Conservation (phyloP, 2,797 vertebrate genomes). For the Oreochromis mossambicus region DNA sequence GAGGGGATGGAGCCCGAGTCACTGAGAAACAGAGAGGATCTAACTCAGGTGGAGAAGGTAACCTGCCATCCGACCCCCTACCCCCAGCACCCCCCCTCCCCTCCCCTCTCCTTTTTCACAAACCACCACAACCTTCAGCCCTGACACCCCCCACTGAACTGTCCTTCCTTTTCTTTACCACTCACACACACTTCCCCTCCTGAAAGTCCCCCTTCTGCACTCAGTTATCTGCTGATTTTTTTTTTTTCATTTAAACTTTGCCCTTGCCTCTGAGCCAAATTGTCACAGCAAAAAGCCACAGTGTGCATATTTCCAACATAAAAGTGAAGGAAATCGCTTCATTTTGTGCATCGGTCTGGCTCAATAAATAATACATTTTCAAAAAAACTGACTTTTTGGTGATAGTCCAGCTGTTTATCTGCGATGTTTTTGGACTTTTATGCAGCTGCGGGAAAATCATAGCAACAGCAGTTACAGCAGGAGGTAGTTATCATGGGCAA, state of each 20-base stretch:
- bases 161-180: slow-evolving; percentile 29
- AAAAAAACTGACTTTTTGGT: not conserved
- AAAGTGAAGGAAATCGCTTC: not conserved
- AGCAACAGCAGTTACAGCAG: not conserved
- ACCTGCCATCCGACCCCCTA: slow-evolving; percentile 61
- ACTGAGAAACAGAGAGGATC: slow-evolving; percentile 96
- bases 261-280: not conserved
- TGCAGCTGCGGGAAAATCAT: not conserved
- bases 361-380: not conserved
- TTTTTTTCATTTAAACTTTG: not conserved
- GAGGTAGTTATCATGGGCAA: not conserved
- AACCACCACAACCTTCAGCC: slow-evolving; percentile 43
- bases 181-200: slow-evolving; percentile 16
- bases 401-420: not conserved
- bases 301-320: not conserved
- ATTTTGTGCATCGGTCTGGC: not conserved
- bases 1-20: slow-evolving; percentile 90
- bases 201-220: not conserved
- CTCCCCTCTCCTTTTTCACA: slow-evolving; percentile 18
- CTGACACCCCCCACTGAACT: slow-evolving; percentile 22
- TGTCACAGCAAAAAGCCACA: not conserved
- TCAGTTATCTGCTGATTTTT: not conserved
- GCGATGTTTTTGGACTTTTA: not conserved
- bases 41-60: slow-evolving; percentile 99
- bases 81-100: not conserved